Base-by-base conservation (phyloP, 2,797 vertebrate species). In the Tragelaphus eurycerus region DNA sequence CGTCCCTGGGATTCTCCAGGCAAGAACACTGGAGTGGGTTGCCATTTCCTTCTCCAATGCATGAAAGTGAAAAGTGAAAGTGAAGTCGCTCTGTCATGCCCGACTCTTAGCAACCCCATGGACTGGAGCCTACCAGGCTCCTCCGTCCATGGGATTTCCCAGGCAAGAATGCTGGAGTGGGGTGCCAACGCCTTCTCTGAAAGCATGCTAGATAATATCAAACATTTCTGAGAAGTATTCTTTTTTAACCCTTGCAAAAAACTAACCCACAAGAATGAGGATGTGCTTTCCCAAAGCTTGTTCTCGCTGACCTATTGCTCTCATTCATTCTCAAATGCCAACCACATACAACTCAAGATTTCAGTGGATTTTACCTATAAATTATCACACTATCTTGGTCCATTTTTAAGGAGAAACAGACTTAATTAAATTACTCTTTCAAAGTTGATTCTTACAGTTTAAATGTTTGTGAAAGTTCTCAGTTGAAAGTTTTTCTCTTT, bases 331-430 rank as follows among this genome's bases (percentile, higher is more conserved):
- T 57, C 55, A 79, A 54, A 60, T 25, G 52, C 71, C 8, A 83
- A 76, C 19, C 13, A 7, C 12, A 59, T 11, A 21, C 93, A 71
- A 81, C 52, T 76, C 31, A 83, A 81, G 48, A 79, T 86, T 60
- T 62, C 46, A 86, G 29, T 46, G 55, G 27, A 55, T 78, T 82
- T 88, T 29, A 48, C 7, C 57, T 25, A 48, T 55, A 76, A 62
- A 29, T 54, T 25, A 13, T 62, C 76, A 92, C 2, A 74, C 46
- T 46, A 29, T 71, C 19, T 92, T 67, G 31, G 62, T 25, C 86
- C 52, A 55, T 90, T 67, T 95, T 94, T 67, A 88, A 95, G 31
- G 15, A 48, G 23, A 94, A 97, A 93, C 16, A 85, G 46, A 84
- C 14, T 78, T 78, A 23, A 29, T 86, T 92, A 71, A 82, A 62